Conservation (phyloP, 1,140 invertebrate genomes). For the Berghia stephanieae region DNA sequence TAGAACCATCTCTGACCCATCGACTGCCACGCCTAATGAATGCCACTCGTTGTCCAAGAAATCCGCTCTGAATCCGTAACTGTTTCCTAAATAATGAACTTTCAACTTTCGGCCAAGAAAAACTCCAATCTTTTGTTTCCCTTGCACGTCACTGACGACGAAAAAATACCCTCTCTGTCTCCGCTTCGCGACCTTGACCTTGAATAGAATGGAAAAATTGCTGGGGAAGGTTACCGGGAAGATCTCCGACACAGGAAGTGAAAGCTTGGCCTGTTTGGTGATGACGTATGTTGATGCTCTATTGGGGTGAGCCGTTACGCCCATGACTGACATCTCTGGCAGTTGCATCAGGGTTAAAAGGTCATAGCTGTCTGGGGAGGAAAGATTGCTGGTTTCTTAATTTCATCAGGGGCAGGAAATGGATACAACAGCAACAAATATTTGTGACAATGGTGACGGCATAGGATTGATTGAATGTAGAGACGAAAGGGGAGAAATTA, state of each 20-base stretch:
- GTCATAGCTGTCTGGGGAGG: constrained; percentile 31
- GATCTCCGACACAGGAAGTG: constrained; percentile 42
- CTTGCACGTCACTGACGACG: constrained; percentile 55
- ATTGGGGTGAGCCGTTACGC: constrained; percentile 41
- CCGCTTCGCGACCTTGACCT: constrained; percentile 35
- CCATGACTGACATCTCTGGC: constrained; percentile 46
- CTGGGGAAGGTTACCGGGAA: constrained; percentile 50
- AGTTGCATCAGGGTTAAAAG: constrained; percentile 45
- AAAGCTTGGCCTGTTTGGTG: constrained; percentile 47
- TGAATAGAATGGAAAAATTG: constrained; percentile 53
- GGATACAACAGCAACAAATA: too few relatives aligned
- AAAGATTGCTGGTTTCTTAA: not conserved
- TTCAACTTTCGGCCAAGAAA: constrained; percentile 37
- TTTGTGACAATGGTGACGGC: too few relatives aligned
- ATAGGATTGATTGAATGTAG: not conserved
- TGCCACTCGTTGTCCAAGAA: constrained; percentile 47
- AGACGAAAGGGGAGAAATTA: not conserved
- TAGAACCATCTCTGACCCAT: constrained; percentile 41
- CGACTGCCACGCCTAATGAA: constrained; percentile 47
- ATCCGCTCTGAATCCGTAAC: constrained; percentile 25
- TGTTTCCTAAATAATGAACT: constrained; percentile 32
- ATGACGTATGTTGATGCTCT: constrained; percentile 46
- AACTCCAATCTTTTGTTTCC: constrained; percentile 49
- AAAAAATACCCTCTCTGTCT: constrained; percentile 51
- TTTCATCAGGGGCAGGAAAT: too few relatives aligned